phyloP scores from a whole-genome alignment of 2,888 invertebrate species.

The Luperina testacea region DNA sequence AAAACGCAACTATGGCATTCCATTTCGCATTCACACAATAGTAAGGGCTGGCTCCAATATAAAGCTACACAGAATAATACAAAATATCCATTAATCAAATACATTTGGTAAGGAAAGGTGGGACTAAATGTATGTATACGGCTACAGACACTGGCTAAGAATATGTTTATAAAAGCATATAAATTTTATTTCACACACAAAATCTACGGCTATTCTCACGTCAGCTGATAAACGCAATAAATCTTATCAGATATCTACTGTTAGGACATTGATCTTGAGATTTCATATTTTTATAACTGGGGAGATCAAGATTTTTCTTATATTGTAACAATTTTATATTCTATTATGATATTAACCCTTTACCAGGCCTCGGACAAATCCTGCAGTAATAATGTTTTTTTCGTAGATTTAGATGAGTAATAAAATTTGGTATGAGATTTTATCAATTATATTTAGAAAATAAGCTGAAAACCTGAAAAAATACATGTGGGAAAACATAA shows the following conservation, averaged over 20 bases:
- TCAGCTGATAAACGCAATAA: conserved; percentile 47
- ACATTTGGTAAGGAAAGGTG: conserved; percentile 49
- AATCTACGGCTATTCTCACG: conserved; percentile 55
- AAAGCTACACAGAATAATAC: conserved; percentile 37
- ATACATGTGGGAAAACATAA: no score
- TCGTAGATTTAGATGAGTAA: no score
- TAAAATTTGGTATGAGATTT: no score
- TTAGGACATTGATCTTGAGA: conserved; percentile 56
- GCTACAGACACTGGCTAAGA: conserved; percentile 42
- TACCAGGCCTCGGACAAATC: no score
- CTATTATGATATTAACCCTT: background rate
- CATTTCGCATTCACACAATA: conserved; percentile 16
- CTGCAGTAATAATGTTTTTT: no score
- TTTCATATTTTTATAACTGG: background rate
- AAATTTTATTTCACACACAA: conserved; percentile 50
- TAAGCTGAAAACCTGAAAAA: no score
- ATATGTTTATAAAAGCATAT: conserved; percentile 38
- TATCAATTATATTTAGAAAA: no score
- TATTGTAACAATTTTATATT: background rate
- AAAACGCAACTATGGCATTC: conserved; percentile 12
- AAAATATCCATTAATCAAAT: conserved; percentile 46
- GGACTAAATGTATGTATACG: conserved; percentile 42
- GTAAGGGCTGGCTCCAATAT: conserved; percentile 13
- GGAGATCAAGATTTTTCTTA: conserved; percentile 11
- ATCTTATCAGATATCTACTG: conserved; percentile 43